Percentiles rank a stretch among this genome's conserved stretches.
These are phyloP conservation scores for Triplophysa bombifrons DNA, from an alignment of 2,797 vertebrate species.

Conservation along the genomic window DNA sequence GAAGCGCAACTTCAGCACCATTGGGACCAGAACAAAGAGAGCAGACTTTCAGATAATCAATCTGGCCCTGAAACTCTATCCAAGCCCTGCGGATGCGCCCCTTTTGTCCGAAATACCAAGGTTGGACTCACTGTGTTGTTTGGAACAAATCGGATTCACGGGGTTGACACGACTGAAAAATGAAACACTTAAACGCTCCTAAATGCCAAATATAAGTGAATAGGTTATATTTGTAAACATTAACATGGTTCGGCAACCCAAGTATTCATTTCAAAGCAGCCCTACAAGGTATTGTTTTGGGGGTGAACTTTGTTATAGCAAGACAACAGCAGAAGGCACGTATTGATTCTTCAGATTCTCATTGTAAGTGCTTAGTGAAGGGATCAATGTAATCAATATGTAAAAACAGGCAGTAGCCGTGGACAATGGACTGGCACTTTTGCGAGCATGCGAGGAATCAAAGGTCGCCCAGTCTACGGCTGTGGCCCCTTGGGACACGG, in stretches of 20 bases:
- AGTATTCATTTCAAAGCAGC: conserved; percentile 44
- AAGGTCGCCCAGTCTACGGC: conserved; percentile 47
- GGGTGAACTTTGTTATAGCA: conserved; percentile 48
- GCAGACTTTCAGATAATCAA: conserved; percentile 41
- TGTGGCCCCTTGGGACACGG: conserved; percentile 50
- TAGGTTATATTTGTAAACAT: conserved; percentile 3
- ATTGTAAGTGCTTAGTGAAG: conserved; percentile 58
- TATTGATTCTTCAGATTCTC: conserved; percentile 60
- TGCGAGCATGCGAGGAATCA: conserved; percentile 45
- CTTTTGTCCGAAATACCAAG: conserved; percentile 32
- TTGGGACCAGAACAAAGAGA: conserved; percentile 47
- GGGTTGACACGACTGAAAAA: not conserved
- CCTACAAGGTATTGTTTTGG: conserved; percentile 52
- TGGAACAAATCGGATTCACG: not conserved
- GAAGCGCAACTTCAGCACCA: conserved; percentile 47
- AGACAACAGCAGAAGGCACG: conserved; percentile 47
- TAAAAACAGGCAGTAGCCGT: conserved; percentile 46
- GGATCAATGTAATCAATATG: conserved; percentile 50
- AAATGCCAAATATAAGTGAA: too few species aligned
- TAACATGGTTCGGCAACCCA: not conserved
- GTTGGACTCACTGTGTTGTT: conserved; percentile 19
- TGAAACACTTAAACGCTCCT: not conserved
- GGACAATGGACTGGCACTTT: conserved; percentile 44
- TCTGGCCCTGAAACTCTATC: conserved; percentile 40
- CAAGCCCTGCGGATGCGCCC: conserved; percentile 2